Evolutionary conservation across 2,113 vertebrate species (phyloP).

Genomic region (Sebastes schlegelii): DNA sequence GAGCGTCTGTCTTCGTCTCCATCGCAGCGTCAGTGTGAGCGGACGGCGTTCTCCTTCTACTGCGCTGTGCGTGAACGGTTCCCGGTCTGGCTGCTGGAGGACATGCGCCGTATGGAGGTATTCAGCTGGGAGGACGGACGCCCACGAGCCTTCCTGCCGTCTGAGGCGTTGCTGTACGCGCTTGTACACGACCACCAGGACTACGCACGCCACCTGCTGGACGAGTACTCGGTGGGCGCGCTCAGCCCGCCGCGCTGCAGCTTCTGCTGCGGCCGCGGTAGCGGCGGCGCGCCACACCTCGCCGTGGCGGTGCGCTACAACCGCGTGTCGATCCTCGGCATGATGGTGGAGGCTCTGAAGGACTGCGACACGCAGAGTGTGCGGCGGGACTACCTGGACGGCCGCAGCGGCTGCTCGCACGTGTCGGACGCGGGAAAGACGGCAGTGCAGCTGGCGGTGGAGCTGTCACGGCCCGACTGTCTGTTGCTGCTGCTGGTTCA

Average conservation of each 20-base stretch:
- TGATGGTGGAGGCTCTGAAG: conserved; percentile 86
- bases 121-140: conserved; percentile 95
- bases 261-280: conserved; percentile 88
- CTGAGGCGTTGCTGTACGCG: conserved; percentile 93
- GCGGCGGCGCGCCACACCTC: conserved; percentile 86
- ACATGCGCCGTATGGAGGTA: conserved; percentile 93
- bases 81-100: conserved; percentile 94
- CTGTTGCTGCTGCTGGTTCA: conserved; percentile 89
- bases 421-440: conserved; percentile 88
- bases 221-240: conserved; percentile 84
- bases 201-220: conserved; percentile 90
- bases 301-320: conserved; percentile 93
- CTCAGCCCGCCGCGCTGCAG: conserved; percentile 85
- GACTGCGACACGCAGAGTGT: conserved; percentile 61
- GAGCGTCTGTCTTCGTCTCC: conserved; percentile 59
- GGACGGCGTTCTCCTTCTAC: conserved; percentile 94
- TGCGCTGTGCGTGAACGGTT: conserved; percentile 91
- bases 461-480: conserved; percentile 88
- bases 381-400: conserved; percentile 83
- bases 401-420: conserved; percentile 85
- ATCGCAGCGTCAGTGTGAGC: conserved; percentile 91
- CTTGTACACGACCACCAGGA: conserved; percentile 94
- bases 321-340: conserved; percentile 85
- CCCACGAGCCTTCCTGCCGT: conserved; percentile 89
- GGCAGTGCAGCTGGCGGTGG: conserved; percentile 89